A percentile compares a stretch with the other conserved stretches of the same genome.
phyloP scores from a whole-genome alignment of 30 jellyfish, hydroid and myxozoan species.

The Hydractinia symbiolongicarpus region DNA sequence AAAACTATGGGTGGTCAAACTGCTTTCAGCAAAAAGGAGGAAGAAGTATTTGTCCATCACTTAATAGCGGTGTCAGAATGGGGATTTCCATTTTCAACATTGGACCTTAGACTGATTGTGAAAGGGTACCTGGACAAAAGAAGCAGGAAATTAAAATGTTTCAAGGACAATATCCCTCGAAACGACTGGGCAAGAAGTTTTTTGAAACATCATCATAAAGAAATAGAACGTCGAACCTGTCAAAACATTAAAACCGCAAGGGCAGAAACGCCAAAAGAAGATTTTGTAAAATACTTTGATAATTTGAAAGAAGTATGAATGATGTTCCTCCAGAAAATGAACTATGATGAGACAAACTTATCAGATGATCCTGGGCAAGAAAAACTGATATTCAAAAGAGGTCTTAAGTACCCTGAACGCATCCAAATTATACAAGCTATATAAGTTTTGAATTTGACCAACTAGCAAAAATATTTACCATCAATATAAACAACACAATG shows the following conservation, averaged over 20 bases:
- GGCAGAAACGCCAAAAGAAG: neutral
- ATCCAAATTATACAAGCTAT: too few relatives aligned
- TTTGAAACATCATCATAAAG: neutral
- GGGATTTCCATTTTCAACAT: slow-evolving; percentile 10
- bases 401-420: slow-evolving; percentile 1
- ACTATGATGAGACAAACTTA: slow-evolving; percentile 8
- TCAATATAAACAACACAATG: too few relatives aligned
- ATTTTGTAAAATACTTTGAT: slow-evolving; percentile 1
- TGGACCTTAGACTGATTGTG: neutral
- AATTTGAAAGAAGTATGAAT: slow-evolving; percentile 7
- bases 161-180: slow-evolving; percentile 17
- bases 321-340: too few relatives aligned
- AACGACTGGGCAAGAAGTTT: slow-evolving; percentile 17
- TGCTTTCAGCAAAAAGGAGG: neutral
- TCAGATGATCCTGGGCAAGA: slow-evolving; percentile 3
- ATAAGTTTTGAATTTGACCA: too few relatives aligned
- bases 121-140: neutral
- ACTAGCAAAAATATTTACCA: too few relatives aligned
- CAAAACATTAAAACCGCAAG: slow-evolving; percentile 5
- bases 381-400: slow-evolving; percentile 1
- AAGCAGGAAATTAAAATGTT: neutral
- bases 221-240: neutral
- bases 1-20: neutral
- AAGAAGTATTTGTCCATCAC: slow-evolving; percentile 5
- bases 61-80: neutral